These are phyloP conservation scores for Marmota flaviventris DNA, from an alignment of 2,113 vertebrate genomes.

Conservation along the genomic window DNA sequence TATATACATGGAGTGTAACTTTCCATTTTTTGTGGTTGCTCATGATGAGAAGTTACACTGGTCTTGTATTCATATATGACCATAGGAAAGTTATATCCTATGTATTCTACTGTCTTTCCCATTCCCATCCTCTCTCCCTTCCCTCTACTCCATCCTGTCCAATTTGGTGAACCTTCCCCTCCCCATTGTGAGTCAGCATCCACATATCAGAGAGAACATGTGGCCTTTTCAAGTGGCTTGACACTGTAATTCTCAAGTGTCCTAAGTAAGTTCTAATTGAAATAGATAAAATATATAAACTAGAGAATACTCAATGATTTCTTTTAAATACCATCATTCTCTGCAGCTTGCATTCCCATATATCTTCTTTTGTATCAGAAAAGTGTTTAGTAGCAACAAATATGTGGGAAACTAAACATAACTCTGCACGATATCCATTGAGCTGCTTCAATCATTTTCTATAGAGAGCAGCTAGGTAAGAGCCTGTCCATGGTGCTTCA, in stretches of 20 bases:
- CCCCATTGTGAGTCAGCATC: too few relatives aligned
- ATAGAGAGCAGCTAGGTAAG: neutral
- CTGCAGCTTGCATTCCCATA: neutral
- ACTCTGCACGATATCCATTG: neutral
- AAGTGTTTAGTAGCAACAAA: neutral
- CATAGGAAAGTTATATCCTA: too few relatives aligned
- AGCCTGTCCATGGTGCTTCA: neutral
- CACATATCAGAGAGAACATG: too few relatives aligned
- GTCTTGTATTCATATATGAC: too few relatives aligned
- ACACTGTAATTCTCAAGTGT: constrained; percentile 25
- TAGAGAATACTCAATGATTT: neutral
- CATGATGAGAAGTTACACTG: too few relatives aligned
- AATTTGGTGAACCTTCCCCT: too few relatives aligned
- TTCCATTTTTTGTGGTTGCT: too few relatives aligned
- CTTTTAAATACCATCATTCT: neutral
- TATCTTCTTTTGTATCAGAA: constrained; percentile 35
- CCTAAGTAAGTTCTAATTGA: constrained; percentile 39
- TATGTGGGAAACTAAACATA: neutral
- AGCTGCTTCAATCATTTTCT: neutral
- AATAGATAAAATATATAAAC: constrained; percentile 19
- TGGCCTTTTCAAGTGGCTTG: constrained; percentile 13
- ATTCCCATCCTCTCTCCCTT: too few relatives aligned
- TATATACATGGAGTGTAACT: too few relatives aligned
- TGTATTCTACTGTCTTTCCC: too few relatives aligned
- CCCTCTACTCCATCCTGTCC: too few relatives aligned